These are phyloP conservation scores for Clivina fossor DNA, from an alignment of 2,888 invertebrate genomes.

Conservation along the genomic window DNA sequence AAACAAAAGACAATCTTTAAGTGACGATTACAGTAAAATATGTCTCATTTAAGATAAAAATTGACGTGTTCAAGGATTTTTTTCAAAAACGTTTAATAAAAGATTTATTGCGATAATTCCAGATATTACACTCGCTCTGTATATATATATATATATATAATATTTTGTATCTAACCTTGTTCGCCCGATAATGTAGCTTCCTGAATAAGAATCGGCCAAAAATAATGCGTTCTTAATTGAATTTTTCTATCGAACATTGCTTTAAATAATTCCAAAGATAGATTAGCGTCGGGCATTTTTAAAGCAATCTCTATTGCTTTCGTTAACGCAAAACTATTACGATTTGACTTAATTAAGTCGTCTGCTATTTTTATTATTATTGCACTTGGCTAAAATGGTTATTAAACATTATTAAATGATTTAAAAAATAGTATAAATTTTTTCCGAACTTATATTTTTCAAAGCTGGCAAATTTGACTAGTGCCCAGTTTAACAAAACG, in stretches of 20 bases:
- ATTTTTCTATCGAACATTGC: slow-evolving; percentile 34
- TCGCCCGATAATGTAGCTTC: slow-evolving; percentile 58
- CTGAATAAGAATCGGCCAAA: slow-evolving; percentile 65
- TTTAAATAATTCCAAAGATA: slow-evolving; percentile 55
- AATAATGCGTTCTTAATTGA: slow-evolving; percentile 61
- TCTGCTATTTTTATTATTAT: slow-evolving; percentile 54
- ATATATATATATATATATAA: too few relatives aligned
- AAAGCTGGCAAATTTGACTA: too few relatives aligned
- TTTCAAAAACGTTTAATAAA: too few relatives aligned
- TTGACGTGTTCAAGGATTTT: too few relatives aligned
- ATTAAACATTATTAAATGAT: neutral
- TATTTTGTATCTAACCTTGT: too few relatives aligned
- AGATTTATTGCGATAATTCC: too few relatives aligned
- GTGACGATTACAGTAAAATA: too few relatives aligned
- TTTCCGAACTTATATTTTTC: too few relatives aligned
- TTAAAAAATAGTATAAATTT: neutral
- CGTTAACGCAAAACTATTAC: slow-evolving; percentile 53
- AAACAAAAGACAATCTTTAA: too few relatives aligned
- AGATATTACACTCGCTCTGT: too few relatives aligned
- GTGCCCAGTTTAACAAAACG: too few relatives aligned
- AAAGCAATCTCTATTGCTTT: slow-evolving; percentile 54
- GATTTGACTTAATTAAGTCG: slow-evolving; percentile 54
- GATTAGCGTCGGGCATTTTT: slow-evolving; percentile 52
- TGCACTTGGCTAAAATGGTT: slow-evolving; percentile 54
- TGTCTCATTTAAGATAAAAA: too few relatives aligned